Evolutionary conservation across 2,113 vertebrate genomes (phyloP).

Genomic region (Trichomycterus rosablanca): DNA sequence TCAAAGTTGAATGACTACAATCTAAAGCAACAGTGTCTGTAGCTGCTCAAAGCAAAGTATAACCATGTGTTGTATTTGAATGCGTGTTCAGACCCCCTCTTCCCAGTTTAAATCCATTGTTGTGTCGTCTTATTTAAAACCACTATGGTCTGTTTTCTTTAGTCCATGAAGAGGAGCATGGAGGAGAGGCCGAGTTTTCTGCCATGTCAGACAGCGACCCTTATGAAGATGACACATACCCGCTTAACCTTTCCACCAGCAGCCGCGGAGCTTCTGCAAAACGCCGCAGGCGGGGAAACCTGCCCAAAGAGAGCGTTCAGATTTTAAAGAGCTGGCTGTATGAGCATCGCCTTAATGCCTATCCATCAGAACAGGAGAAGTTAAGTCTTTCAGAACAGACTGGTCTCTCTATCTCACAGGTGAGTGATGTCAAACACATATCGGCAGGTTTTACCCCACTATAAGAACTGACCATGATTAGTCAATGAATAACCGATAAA

Average conservation of each 20-base stretch:
- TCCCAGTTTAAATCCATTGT: too few species aligned
- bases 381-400: slow-evolving; percentile 85
- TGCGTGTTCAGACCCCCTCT: too few species aligned
- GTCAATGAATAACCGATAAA: too few species aligned
- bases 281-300: slow-evolving; percentile 88
- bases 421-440: slow-evolving; percentile 47
- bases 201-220: slow-evolving; percentile 88
- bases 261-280: slow-evolving; percentile 67
- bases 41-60: too few species aligned
- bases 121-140: too few species aligned
- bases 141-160: slow-evolving; percentile 13
- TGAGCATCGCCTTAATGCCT: slow-evolving; percentile 91
- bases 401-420: slow-evolving; percentile 89
- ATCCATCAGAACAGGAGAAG: slow-evolving; percentile 94
- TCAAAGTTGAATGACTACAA: too few species aligned
- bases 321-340: slow-evolving; percentile 93
- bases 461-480: too few species aligned
- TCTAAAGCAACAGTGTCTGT: too few species aligned
- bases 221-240: slow-evolving; percentile 78
- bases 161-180: slow-evolving; percentile 60
- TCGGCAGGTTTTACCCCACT: too few species aligned
- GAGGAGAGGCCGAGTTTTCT: slow-evolving; percentile 61
- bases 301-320: slow-evolving; percentile 93
- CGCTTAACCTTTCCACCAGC: slow-evolving; percentile 66
- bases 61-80: too few species aligned